Evolutionary conservation across 2,888 invertebrate genomes (phyloP).

Genomic region (Apomyelois bistriatella): DNA sequence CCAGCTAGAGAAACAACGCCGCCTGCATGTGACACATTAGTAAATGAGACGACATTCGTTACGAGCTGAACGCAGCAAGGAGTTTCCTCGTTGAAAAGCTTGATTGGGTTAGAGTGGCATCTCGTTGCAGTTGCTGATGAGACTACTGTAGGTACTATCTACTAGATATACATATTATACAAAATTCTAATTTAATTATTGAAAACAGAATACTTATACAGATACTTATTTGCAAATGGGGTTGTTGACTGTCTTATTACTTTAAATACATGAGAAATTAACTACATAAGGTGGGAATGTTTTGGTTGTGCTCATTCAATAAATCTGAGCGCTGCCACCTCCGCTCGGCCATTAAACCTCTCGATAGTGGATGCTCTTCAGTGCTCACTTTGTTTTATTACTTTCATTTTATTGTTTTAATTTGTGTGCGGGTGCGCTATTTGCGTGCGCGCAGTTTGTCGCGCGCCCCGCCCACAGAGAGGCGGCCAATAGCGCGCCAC

Average conservation of each 20-base stretch:
- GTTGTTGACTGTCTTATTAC: no score
- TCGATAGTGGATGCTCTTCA: constrained; percentile 70
- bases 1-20: constrained; percentile 67
- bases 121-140: no score
- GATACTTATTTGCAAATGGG: no score
- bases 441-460: constrained; percentile 78
- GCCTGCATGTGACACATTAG: constrained; percentile 81
- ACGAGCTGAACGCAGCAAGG: constrained; percentile 65
- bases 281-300: constrained; percentile 5
- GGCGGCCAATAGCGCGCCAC: constrained; percentile 60
- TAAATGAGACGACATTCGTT: constrained; percentile 80
- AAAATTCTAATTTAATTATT: no score
- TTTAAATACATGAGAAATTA: constrained; percentile 5
- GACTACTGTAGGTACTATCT: no score
- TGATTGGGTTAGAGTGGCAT: constrained; percentile 19
- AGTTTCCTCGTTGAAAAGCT: constrained; percentile 59
- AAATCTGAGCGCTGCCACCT: constrained; percentile 62
- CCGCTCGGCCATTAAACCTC: constrained; percentile 72
- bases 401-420: constrained; percentile 79
- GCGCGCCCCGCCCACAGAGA: constrained; percentile 62
- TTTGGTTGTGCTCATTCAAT: constrained; percentile 42
- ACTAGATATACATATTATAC: no score
- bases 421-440: constrained; percentile 78
- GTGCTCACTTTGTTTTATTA: constrained; percentile 75
- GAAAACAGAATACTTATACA: no score